These are phyloP conservation scores for Smittia aterrima DNA, from an alignment of 2,888 invertebrate species.

Conservation along the genomic window DNA sequence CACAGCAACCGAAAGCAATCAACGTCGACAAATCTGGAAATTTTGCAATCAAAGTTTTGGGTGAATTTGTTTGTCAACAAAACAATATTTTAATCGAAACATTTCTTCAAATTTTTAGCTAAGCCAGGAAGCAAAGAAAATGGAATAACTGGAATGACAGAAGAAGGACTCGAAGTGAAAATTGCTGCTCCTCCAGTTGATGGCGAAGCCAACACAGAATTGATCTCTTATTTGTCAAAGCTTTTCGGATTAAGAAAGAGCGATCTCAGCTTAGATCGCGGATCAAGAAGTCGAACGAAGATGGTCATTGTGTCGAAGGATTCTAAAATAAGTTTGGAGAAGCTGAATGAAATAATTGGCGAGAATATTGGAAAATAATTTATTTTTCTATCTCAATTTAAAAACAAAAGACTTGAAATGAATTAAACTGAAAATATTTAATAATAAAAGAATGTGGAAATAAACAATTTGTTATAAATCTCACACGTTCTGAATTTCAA, in stretches of 20 bases:
- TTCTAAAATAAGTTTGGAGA: slow-evolving; percentile 52
- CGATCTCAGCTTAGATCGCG: slow-evolving; percentile 65
- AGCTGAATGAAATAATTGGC: slow-evolving; percentile 54
- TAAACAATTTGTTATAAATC: too few species aligned
- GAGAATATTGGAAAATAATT: slow-evolving; percentile 48
- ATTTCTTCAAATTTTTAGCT: slow-evolving; percentile 62
- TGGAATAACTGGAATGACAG: slow-evolving; percentile 62
- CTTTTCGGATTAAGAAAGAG: slow-evolving; percentile 69
- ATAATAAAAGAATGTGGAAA: too few species aligned
- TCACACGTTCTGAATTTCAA: too few species aligned
- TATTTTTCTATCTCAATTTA: too few species aligned
- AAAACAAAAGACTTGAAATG: not conserved
- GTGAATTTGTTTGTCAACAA: too few species aligned
- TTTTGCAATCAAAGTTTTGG: not conserved
- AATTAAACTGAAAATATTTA: not conserved
- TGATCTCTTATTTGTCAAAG: slow-evolving; percentile 68
- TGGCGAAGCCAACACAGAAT: slow-evolving; percentile 75
- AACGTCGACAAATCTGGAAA: not conserved
- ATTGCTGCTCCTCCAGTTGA: slow-evolving; percentile 79
- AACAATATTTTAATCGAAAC: slow-evolving; percentile 58
- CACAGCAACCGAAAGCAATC: slow-evolving; percentile 8
- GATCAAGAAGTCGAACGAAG: slow-evolving; percentile 61
- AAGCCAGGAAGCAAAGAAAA: slow-evolving; percentile 75
- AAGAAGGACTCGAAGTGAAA: slow-evolving; percentile 69
- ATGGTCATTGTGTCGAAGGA: slow-evolving; percentile 56